A percentile compares a stretch with the other conserved stretches of the same genome.
Conservation (phyloP, 2,113 vertebrate species). For the Struthidea cinerea region DNA sequence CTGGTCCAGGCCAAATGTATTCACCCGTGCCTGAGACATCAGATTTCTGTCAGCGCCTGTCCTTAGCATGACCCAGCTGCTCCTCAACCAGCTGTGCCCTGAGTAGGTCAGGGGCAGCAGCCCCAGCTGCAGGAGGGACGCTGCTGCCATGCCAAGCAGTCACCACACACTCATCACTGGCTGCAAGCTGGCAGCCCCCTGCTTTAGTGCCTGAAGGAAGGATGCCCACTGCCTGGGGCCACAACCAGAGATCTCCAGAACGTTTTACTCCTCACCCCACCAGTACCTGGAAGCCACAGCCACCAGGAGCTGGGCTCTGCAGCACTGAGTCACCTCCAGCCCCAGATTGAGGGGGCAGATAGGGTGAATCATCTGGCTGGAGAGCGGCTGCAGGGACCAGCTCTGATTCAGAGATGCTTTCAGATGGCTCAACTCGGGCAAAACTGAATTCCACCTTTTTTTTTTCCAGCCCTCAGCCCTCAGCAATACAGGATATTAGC, state of each 20-base stretch:
- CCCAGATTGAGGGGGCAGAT: background rate
- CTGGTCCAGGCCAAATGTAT: background rate
- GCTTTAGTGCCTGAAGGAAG: background rate
- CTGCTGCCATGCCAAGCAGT: background rate
- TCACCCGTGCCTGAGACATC: background rate
- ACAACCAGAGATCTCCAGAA: background rate
- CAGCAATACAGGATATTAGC: background rate
- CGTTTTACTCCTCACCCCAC: background rate
- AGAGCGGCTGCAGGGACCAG: background rate
- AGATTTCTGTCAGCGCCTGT: background rate
- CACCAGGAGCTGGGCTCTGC: background rate
- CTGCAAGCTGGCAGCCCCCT: background rate
- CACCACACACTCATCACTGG: accelerated
- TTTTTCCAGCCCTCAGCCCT: background rate
- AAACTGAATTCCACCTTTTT: background rate
- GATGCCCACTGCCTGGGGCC: background rate
- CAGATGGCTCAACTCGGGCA: background rate
- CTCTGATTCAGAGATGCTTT: background rate
- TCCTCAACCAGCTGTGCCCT: background rate
- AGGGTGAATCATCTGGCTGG: background rate
- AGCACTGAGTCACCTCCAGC: background rate
- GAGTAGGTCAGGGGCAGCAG: background rate
- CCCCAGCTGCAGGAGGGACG: background rate
- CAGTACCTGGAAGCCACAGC: background rate
- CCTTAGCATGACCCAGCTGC: background rate